A percentile compares a stretch with the other conserved stretches of the same genome.
phyloP scores from a whole-genome alignment of 2,797 vertebrate genomes.

The Acipenser ruthenus region DNA sequence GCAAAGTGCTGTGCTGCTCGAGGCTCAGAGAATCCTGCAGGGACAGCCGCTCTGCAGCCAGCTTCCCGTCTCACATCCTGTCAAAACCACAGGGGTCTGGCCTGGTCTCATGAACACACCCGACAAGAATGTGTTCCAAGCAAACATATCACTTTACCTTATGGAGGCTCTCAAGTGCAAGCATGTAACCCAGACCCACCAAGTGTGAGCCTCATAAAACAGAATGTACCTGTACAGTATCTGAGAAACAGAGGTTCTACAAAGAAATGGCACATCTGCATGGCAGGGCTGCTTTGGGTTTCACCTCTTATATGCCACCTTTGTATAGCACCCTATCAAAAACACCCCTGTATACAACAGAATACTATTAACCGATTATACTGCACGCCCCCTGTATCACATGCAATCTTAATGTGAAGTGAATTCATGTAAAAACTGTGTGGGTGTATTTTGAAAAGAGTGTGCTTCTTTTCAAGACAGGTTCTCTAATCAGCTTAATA shows the following conservation, averaged over 20 bases:
- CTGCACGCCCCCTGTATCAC: no score
- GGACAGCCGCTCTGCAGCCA: slow-evolving; percentile 18
- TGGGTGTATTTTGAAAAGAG: no score
- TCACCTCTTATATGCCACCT: neutral
- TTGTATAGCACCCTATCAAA: neutral
- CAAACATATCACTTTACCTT: slow-evolving; percentile 33
- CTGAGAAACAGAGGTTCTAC: no score
- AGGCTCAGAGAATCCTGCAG: slow-evolving; percentile 33
- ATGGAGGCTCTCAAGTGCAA: slow-evolving; percentile 42
- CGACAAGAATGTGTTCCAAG: slow-evolving; percentile 30
- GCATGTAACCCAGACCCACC: neutral
- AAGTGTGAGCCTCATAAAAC: neutral
- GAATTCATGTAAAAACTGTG: no score
- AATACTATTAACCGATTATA: no score
- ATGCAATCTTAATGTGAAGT: no score
- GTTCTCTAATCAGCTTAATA: no score
- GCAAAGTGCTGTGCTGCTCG: slow-evolving; percentile 5
- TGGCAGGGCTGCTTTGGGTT: no score
- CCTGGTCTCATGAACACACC: slow-evolving; percentile 44
- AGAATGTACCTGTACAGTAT: neutral
- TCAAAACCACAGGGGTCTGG: slow-evolving; percentile 33
- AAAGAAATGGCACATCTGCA: no score
- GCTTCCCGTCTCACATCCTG: slow-evolving; percentile 35
- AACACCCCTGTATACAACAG: neutral
- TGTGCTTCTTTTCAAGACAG: no score